Evolutionary conservation across 2,113 vertebrate genomes (phyloP).

Genomic region (Procavia capensis): DNA sequence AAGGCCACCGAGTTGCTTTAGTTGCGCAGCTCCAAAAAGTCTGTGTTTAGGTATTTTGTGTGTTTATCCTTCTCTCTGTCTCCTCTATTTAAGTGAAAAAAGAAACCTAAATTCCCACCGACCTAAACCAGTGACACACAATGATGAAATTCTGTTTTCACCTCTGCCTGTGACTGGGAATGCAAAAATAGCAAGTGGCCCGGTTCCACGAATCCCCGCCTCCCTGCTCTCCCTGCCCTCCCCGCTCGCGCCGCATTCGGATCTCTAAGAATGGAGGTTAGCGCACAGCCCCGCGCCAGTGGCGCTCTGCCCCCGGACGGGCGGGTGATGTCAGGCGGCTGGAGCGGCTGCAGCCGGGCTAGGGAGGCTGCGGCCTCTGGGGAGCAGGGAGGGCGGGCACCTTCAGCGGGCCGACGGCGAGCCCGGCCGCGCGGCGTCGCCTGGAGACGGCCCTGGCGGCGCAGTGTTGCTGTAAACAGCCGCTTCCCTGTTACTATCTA

Average conservation of each 20-base stretch:
- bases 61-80: slow-evolving; percentile 38
- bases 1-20: not conserved
- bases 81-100: not conserved
- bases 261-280: slow-evolving; percentile 87
- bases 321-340: slow-evolving; percentile 85
- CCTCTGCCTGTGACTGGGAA: slow-evolving; percentile 83
- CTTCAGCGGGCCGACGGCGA: slow-evolving; percentile 54
- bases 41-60: slow-evolving; percentile 42
- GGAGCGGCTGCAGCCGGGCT: slow-evolving; percentile 78
- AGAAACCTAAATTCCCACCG: slow-evolving; percentile 65
- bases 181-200: slow-evolving; percentile 89
- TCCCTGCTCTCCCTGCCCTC: slow-evolving; percentile 73
- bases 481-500: slow-evolving; percentile 90
- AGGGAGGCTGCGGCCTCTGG: slow-evolving; percentile 76
- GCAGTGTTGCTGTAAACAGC: slow-evolving; percentile 89
- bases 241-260: slow-evolving; percentile 82
- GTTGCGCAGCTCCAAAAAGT: slow-evolving; percentile 17
- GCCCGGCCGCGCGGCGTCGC: slow-evolving; percentile 81
- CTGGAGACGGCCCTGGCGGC: slow-evolving; percentile 88
- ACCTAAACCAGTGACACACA: slow-evolving; percentile 75
- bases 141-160: slow-evolving; percentile 82
- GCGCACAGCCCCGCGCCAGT: slow-evolving; percentile 60
- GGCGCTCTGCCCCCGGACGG: slow-evolving; percentile 78
- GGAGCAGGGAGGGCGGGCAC: slow-evolving; percentile 49
- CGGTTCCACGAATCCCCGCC: slow-evolving; percentile 83